phyloP scores from a whole-genome alignment of 2,888 invertebrate species.

The Lasioglossum pauxillum region DNA sequence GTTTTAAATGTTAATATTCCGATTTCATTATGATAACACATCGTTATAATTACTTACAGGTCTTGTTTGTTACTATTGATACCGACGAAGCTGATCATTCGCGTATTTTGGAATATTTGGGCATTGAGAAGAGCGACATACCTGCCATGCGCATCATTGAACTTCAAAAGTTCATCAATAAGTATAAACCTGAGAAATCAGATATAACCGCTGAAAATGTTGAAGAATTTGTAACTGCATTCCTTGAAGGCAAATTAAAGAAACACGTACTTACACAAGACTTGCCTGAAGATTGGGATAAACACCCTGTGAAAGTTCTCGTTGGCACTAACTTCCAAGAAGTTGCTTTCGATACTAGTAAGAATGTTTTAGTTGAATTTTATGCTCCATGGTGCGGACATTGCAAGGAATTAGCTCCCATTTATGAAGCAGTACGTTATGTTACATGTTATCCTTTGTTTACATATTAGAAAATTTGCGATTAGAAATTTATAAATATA shows the following conservation, averaged over 20 bases:
- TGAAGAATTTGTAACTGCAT: slow-evolving; percentile 93
- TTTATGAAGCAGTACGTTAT: slow-evolving; percentile 90
- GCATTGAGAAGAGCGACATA: slow-evolving; percentile 97
- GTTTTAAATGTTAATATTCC: background rate
- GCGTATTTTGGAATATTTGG: slow-evolving; percentile 99
- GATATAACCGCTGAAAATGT: slow-evolving; percentile 90
- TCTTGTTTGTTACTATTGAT: slow-evolving; percentile 98
- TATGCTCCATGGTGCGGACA: slow-evolving; percentile 99
- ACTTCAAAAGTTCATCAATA: slow-evolving; percentile 98
- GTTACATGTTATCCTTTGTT: background rate
- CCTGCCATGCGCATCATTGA: slow-evolving; percentile 96
- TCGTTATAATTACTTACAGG: slow-evolving; percentile 82
- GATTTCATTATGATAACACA: slow-evolving; percentile 18
- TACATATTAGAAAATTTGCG: background rate
- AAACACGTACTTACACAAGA: slow-evolving; percentile 97
- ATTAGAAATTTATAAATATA: background rate
- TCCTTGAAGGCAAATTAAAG: slow-evolving; percentile 96
- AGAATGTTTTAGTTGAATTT: slow-evolving; percentile 99
- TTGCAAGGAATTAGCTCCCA: slow-evolving; percentile 98
- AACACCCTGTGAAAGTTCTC: slow-evolving; percentile 95
- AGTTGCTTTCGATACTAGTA: slow-evolving; percentile 93
- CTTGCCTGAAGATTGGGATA: slow-evolving; percentile 98
- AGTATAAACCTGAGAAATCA: slow-evolving; percentile 95
- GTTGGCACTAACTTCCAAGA: slow-evolving; percentile 98
- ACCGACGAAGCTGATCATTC: slow-evolving; percentile 98